Conservation (phyloP, 2,113 vertebrate genomes). For the Megaceryle torquata region DNA sequence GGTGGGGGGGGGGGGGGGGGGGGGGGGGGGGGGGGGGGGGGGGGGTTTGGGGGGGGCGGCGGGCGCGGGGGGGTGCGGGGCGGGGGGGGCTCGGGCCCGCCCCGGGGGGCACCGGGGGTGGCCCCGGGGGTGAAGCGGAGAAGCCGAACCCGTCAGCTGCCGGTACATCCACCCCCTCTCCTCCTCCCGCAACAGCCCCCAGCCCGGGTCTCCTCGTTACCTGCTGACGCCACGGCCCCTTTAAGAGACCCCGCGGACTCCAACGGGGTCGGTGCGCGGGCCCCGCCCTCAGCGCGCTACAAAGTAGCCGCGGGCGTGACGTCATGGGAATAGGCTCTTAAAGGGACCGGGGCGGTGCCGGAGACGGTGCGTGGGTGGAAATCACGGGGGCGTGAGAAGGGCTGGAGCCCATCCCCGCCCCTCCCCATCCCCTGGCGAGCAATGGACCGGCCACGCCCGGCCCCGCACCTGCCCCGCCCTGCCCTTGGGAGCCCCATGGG, state of each 20-base stretch:
- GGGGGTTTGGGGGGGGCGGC: too few relatives aligned
- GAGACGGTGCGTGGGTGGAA: too few relatives aligned
- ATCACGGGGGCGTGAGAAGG: background rate
- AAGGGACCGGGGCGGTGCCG: background rate
- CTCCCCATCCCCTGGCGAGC: background rate
- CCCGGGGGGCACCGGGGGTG: too few relatives aligned
- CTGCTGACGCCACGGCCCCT: background rate
- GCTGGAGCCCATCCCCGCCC: too few relatives aligned
- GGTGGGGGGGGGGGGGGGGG: too few relatives aligned
- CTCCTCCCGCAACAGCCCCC: background rate
- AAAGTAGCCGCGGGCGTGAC: background rate
- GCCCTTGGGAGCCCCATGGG: background rate
- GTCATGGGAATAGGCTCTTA: background rate
- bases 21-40: too few relatives aligned
- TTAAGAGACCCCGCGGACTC: background rate
- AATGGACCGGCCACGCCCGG: too few relatives aligned
- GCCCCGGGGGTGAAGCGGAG: background rate
- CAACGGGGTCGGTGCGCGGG: background rate
- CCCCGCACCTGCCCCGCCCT: background rate
- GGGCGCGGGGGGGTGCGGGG: too few relatives aligned
- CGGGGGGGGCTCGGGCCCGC: too few relatives aligned
- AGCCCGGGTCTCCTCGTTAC: background rate
- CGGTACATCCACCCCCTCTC: background rate
- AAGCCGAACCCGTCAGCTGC: too few relatives aligned
- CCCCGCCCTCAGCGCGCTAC: background rate